Evolutionary conservation across 2,888 invertebrate genomes (phyloP).

Genomic region (Synanthedon myopaeformis): DNA sequence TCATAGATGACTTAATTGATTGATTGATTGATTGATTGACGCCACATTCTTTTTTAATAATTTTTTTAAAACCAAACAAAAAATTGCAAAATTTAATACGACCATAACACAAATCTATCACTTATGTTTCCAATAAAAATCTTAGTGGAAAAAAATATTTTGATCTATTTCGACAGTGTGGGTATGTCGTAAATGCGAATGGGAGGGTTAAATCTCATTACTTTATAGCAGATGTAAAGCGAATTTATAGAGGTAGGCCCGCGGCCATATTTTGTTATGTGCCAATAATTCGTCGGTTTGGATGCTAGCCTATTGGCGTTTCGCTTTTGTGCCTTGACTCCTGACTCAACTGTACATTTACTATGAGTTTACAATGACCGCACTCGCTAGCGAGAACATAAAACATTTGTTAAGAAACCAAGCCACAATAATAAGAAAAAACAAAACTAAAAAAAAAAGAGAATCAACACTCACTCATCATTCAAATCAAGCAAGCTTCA

Average conservation of each 20-base stretch:
- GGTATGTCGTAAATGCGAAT: slow-evolving; percentile 54
- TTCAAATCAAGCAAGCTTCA: no score
- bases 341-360: slow-evolving; percentile 4
- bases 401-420: no score
- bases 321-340: slow-evolving; percentile 7
- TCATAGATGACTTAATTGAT: no score
- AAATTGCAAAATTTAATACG: no score
- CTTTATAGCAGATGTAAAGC: slow-evolving; percentile 64
- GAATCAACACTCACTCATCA: no score
- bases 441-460: no score
- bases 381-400: no score
- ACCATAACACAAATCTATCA: slow-evolving; percentile 1
- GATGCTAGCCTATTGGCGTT: slow-evolving; percentile 17
- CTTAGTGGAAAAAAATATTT: slow-evolving; percentile 28
- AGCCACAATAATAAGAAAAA: no score
- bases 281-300: slow-evolving; percentile 39
- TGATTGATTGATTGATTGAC: no score
- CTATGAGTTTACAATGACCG: no score
- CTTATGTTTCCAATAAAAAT: slow-evolving; percentile 11
- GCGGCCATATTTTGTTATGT: slow-evolving; percentile 60
- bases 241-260: slow-evolving; percentile 54
- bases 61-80: no score
- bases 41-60: no score
- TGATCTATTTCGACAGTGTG: slow-evolving; percentile 42
- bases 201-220: slow-evolving; percentile 65